Evolutionary conservation across 2,888 invertebrate species (phyloP), one percentile per base, ranked within the genome.

Genomic region (Rhogogaster chlorosoma): DNA sequence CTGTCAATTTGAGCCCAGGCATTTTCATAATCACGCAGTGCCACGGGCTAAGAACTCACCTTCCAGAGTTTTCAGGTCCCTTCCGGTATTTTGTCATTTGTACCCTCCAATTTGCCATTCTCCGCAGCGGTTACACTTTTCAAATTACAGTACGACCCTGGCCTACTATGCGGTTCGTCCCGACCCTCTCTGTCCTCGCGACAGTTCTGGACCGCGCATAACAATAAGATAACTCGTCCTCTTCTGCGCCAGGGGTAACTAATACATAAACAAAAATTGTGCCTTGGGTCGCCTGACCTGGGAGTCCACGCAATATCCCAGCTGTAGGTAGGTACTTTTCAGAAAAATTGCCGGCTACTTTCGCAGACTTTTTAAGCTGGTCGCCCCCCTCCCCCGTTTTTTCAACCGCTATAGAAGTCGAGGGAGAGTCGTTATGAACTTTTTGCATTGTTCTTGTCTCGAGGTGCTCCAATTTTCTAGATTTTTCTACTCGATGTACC

Each of bases 21-120:
- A 49, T 80, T 80, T 80, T 80, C 61, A 80, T 38, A 36, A 61
- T 61, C 78, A 61, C n/a, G n/a, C 36, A 38, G 57, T 18, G 22
- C 36, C n/a, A 57, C 22, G 32, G 29, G 53, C 57, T 78, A 83
- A 83, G 67, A 83, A 83, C 53, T 45, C 18, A 26, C 32, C 32
- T 80, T 32, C 22, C 29, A 15, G 64, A 83, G 29, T 70, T 64
- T 83, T 64, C 83, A 29, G 67, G 70, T 83, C 67, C 83, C 70
- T 83, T 83, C 83, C 67, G 83, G 64, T 83, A 64, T 64, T 83
- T 70, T 83, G 67, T 70, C 29, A 64, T 83, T 83, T 70, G 70
- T 83, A 83, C 83, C 83, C 70, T 83, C 70, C 45, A 67, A 83
- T 83, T 83, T 83, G 45, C 83, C 83, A 83, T 83, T 83, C 70